These are phyloP conservation scores for Bombus balteatus DNA, from an alignment of 1,140 invertebrate genomes.

Conservation along the genomic window DNA sequence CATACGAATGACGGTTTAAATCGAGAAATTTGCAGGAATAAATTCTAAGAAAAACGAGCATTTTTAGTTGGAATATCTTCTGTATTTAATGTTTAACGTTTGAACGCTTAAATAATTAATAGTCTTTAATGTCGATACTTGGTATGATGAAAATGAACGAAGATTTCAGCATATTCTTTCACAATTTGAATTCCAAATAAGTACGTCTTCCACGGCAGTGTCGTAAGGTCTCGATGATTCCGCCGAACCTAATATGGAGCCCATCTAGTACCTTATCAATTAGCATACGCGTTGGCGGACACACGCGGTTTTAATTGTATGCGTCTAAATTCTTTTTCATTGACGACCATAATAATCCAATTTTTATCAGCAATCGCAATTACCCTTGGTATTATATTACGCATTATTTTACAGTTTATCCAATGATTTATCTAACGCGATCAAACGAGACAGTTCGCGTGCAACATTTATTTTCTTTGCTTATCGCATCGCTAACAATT, in stretches of 20 bases:
- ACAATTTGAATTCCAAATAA: slow-evolving; percentile 59
- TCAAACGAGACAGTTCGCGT: too few species aligned
- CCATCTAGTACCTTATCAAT: slow-evolving; percentile 58
- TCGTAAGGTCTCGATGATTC: slow-evolving; percentile 47
- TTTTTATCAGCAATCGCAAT: not conserved
- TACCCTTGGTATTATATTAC: too few species aligned
- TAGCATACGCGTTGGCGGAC: slow-evolving; percentile 63
- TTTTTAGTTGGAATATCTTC: too few species aligned
- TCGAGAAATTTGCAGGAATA: too few species aligned
- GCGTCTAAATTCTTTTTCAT: not conserved
- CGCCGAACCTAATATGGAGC: slow-evolving; percentile 60
- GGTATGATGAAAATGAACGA: not conserved
- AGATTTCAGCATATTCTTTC: not conserved
- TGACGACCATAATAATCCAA: not conserved
- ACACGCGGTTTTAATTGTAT: slow-evolving; percentile 20
- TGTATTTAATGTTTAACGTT: too few species aligned
- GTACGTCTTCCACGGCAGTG: slow-evolving; percentile 35
- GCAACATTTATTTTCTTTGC: too few species aligned
- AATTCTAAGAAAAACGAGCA: too few species aligned
- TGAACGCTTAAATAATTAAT: too few species aligned
- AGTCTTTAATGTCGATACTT: not conserved
- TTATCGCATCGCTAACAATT: too few species aligned
- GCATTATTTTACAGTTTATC: not conserved
- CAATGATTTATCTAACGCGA: too few species aligned
- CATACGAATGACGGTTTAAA: too few species aligned